Evolutionary conservation across 2,888 invertebrate genomes (phyloP), one percentile per base, ranked within the genome.

Genomic region (Boloria selene): DNA sequence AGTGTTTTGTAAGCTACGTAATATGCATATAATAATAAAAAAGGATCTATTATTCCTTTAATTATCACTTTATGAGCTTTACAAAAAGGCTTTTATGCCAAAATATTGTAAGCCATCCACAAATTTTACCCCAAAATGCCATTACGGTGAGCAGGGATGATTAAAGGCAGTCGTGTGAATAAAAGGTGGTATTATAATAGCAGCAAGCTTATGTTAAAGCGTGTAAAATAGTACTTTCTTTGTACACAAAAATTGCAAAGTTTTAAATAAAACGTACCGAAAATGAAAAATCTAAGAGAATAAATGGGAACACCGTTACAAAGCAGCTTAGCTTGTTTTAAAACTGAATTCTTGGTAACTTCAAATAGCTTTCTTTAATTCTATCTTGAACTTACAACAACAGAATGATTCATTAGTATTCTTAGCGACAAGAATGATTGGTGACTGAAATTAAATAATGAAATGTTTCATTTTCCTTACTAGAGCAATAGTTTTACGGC

Each of bases 401-500:
- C 13, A n/a, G 47, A 51, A 52, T 59, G 2, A 59, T 64, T 59
- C 51, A 53, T 47, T 64, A 59, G 59, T 64, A 45, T 38, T 52
- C 22, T 59, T 31, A 17, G 51, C n/a, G 17, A 58, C 58, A 58
- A 45, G 16, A 45, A 52, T 58, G 26, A 52, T 22, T 47, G 26
- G 50, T 42, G 16, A 58, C 22, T 50, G 51, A 58, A 53, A 59
- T 52, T 56, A 61, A 62, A 64, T 50, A 52, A 59, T 49, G 47
- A 61, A 67, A 58, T 61, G 18, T 52, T 63, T 60, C 62, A 61
- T 65, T 69, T 62, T 60, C 60, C 62, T 53, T 50, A 18, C 52
- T 62, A 56, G 53, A 63, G 65, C 63, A 70, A 65, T 70, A 61
- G 67, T 67, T 68, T 67, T 70, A 70, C 62, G 52, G 18, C 65